A percentile compares a stretch with the other conserved stretches of the same genome.
These are phyloP conservation scores for Botia almorhae DNA, from an alignment of 2,797 vertebrate genomes.

Conservation along the genomic window DNA sequence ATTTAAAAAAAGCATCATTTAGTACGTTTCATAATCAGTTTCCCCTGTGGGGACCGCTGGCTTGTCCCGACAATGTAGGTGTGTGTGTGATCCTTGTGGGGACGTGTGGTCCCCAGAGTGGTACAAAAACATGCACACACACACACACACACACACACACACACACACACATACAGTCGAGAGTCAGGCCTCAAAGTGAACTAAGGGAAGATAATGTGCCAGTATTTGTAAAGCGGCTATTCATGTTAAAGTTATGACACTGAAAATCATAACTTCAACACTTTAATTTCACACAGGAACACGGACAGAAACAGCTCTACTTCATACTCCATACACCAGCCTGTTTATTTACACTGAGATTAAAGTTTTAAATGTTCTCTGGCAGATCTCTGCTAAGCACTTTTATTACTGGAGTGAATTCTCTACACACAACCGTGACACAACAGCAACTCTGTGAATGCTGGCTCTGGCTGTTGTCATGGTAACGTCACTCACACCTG, in stretches of 20 bases:
- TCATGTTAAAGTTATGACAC: neutral
- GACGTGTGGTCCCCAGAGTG: too few species aligned
- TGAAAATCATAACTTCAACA: neutral
- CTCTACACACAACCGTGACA: too few species aligned
- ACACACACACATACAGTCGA: neutral
- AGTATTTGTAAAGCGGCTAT: conserved; percentile 2
- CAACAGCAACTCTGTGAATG: conserved; percentile 17
- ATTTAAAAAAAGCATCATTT: too few species aligned
- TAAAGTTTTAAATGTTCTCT: neutral
- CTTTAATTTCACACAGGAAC: conserved; percentile 1
- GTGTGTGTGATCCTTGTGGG: too few species aligned
- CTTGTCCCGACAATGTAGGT: too few species aligned
- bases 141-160: too few species aligned
- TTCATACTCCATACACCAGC: neutral
- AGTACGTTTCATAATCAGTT: too few species aligned
- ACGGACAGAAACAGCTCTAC: neutral
- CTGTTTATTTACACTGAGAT: neutral
- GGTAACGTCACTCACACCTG: conserved; percentile 58
- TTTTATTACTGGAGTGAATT: too few species aligned
- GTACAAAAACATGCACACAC: too few species aligned
- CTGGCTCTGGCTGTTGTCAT: conserved; percentile 35
- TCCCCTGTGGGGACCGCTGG: too few species aligned
- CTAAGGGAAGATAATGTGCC: conserved; percentile 9
- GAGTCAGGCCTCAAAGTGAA: conserved; percentile 20
- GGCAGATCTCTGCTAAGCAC: neutral